A percentile compares a stretch with the other conserved stretches of the same genome.
Evolutionary conservation across 2,113 vertebrate genomes (phyloP).

Genomic region (Bombycilla garrulus): DNA sequence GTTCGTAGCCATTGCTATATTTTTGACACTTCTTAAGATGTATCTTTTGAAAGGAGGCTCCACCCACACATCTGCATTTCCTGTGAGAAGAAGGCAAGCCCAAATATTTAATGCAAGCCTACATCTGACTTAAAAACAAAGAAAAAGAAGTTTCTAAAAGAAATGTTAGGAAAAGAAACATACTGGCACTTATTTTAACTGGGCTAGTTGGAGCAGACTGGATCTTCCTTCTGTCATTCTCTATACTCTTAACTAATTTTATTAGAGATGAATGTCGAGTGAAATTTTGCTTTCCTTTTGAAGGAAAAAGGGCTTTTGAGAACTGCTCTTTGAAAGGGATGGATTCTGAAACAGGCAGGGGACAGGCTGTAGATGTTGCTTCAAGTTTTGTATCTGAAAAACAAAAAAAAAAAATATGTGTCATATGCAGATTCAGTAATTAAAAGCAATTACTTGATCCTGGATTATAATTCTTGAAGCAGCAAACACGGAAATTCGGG

Average conservation of each 20-base stretch:
- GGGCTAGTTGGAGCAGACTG: slow-evolving; percentile 92
- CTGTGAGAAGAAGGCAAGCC: not conserved
- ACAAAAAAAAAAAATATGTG: not conserved
- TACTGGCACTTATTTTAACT: slow-evolving; percentile 76
- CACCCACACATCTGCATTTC: not conserved
- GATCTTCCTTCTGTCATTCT: slow-evolving; percentile 89
- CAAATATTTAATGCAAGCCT: not conserved
- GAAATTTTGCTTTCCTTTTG: slow-evolving; percentile 81
- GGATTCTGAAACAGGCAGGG: slow-evolving; percentile 48
- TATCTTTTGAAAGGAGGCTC: not conserved
- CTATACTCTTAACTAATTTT: slow-evolving; percentile 87
- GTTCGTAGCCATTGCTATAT: not conserved
- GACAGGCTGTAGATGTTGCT: not conserved
- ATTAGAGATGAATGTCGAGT: slow-evolving; percentile 92
- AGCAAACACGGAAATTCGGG: not conserved
- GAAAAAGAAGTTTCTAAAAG: not conserved
- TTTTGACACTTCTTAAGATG: not conserved
- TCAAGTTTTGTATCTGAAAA: slow-evolving; percentile 57
- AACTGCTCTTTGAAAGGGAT: slow-evolving; percentile 82
- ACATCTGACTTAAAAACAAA: not conserved
- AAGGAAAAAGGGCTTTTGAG: slow-evolving; percentile 92
- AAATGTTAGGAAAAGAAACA: not conserved
- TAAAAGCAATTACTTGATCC: not conserved
- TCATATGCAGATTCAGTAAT: not conserved
- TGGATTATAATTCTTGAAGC: not conserved